Percentiles rank a stretch among this genome's conserved stretches.
These are phyloP conservation scores for Drosophila crucigera DNA, from an alignment of 2,888 invertebrate species.

Conservation along the genomic window DNA sequence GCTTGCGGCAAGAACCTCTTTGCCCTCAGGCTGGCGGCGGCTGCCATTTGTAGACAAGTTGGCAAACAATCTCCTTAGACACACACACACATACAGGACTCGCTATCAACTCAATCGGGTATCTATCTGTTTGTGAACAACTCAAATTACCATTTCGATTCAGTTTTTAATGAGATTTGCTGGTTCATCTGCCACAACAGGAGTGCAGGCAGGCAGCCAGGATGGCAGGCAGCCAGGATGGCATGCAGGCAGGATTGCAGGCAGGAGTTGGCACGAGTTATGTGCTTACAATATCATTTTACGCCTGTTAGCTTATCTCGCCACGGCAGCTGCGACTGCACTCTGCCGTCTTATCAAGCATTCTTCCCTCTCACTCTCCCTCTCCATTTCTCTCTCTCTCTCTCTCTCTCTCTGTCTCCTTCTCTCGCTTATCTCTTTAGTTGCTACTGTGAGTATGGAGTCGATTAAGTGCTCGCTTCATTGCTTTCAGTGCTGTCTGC, in stretches of 20 bases:
- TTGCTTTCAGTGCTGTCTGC: conserved; percentile 3
- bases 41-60: conserved; percentile 55
- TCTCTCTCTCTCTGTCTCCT: not conserved
- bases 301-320: conserved; percentile 61
- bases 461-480: conserved; percentile 29
- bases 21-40: conserved; percentile 37
- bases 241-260: conserved; percentile 24
- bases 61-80: conserved; percentile 67
- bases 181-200: conserved; percentile 54
- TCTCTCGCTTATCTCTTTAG: not conserved
- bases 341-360: not conserved
- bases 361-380: not conserved
- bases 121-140: conserved; percentile 73
- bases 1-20: conserved; percentile 35
- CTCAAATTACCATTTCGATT: conserved; percentile 81
- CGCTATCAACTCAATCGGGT: conserved; percentile 58
- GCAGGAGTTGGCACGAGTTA: conserved; percentile 68
- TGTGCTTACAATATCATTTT: conserved; percentile 72
- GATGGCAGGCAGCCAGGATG: not conserved
- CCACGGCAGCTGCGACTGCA: conserved; percentile 38
- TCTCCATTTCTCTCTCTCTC: not conserved
- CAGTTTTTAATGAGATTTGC: conserved; percentile 79
- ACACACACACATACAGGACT: conserved; percentile 21
- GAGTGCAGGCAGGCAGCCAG: not conserved
- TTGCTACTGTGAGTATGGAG: conserved; percentile 30